Evolutionary conservation across 30 jellyfish, hydroid and myxozoan species (phyloP), one percentile per base, ranked within the genome.

Genomic region (Hydractinia symbiolongicarpus): DNA sequence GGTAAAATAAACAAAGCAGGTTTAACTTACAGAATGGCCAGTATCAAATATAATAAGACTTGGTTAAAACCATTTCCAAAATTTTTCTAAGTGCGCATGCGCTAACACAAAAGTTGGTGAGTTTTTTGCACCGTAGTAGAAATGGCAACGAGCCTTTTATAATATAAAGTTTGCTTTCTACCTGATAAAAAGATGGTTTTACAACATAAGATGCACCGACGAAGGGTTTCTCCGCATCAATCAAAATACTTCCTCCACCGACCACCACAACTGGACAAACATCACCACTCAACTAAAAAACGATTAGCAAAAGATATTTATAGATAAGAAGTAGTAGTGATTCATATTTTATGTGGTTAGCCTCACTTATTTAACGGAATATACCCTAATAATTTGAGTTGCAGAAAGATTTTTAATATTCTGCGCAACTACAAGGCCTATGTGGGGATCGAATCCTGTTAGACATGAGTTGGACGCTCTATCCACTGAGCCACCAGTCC

Each of bases 181-280:
- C 94, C 94, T 85, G 95, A 85, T 60, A 85, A 67, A 20, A 60
- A 55, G 44, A 67, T 50, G 95, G 95, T 70, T 79, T 85, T 54
- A 64, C 61, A 6, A 85, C 11, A 50, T 52, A 17, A 14, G 85
- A 79, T 6, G 67, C 95, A 67, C 95, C 95, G 9, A 53, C 85
- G 4, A 85, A 57, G 15, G 83, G 16, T 53, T 57, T 21, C 8
- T 72, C 61, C 30, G 53, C 61, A 55, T 85, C 86, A 50, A 86
- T 70, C 17, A 86, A 58, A 19, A 79, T 66, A 54, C 95, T 86
- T 54, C 95, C 95, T 53, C 95, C 95, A 67, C 95, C 95, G 50
- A 86, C 95, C 55, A 86, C 52, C 4, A 81, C 84, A 5, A 86
- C 93, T 50, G 86, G 86, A 72, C 87, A 79, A 9, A n/a, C 44